phyloP scores from a whole-genome alignment of 1,140 invertebrate genomes.

The Arctopsyche grandis region DNA sequence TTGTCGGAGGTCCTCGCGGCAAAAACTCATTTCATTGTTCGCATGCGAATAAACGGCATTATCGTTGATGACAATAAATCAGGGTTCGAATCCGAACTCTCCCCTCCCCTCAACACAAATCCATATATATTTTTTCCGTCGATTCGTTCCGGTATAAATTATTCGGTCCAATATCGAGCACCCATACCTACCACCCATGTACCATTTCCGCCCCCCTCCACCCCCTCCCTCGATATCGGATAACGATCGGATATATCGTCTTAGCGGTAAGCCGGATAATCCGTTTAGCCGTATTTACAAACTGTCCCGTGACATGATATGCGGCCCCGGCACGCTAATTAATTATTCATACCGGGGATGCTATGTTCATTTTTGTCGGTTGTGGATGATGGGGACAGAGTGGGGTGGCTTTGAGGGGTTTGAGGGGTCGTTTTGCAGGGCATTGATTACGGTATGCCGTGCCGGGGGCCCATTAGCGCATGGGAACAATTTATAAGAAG shows the following conservation, averaged over 20 bases:
- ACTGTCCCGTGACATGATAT: slow-evolving; percentile 12
- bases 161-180: neutral
- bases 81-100: slow-evolving; percentile 16
- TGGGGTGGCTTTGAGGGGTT: too few species aligned
- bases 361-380: neutral
- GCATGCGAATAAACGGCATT: slow-evolving; percentile 32
- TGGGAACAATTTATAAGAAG: slow-evolving; percentile 38
- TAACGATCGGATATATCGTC: slow-evolving; percentile 13
- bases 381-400: too few species aligned
- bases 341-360: slow-evolving; percentile 25
- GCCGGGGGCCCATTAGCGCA: slow-evolving; percentile 22
- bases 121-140: neutral
- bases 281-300: slow-evolving; percentile 13
- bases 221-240: neutral
- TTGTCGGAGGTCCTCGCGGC: slow-evolving; percentile 16
- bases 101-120: neutral
- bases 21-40: slow-evolving; percentile 32
- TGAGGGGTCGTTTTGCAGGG: slow-evolving; percentile 16
- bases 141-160: slow-evolving; percentile 11
- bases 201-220: too few species aligned
- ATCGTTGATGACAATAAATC: slow-evolving; percentile 31
- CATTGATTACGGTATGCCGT: slow-evolving; percentile 38
- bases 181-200: neutral
- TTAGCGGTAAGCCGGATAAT: neutral
- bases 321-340: neutral